Conservation (phyloP, 1,140 invertebrate genomes). For the Pogonus chalceus region DNA sequence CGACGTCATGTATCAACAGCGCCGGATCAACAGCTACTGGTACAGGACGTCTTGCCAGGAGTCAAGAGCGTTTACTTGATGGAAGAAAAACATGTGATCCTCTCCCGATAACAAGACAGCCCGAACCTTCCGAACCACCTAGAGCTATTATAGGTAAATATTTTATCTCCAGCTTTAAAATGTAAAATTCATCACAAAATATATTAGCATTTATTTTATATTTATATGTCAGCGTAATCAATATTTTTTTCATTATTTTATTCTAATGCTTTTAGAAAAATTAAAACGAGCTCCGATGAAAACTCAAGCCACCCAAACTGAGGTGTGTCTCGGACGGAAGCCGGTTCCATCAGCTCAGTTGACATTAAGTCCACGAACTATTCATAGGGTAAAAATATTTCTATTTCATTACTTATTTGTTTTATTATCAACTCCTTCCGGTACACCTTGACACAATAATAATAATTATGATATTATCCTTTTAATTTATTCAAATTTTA, state of each 20-base stretch:
- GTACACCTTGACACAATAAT: constrained; percentile 41
- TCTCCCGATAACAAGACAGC: constrained; percentile 36
- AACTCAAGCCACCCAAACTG: constrained; percentile 87
- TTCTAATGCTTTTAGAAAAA: constrained; percentile 49
- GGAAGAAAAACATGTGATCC: constrained; percentile 43
- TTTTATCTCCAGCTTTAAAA: not conserved
- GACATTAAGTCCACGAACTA: constrained; percentile 55
- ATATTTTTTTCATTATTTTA: not conserved
- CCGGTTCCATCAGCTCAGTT: constrained; percentile 58
- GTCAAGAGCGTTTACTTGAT: constrained; percentile 59
- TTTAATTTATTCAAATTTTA: too few relatives aligned
- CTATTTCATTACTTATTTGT: not conserved
- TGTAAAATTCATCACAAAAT: not conserved
- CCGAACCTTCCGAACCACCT: constrained; percentile 20
- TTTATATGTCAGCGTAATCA: constrained; percentile 34
- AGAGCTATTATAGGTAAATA: not conserved
- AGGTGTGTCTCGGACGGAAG: constrained; percentile 57
- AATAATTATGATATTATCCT: not conserved
- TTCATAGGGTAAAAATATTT: constrained; percentile 1
- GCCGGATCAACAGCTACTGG: constrained; percentile 41
- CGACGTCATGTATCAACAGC: constrained; percentile 14
- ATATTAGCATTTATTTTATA: not conserved
- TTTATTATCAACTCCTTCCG: not conserved
- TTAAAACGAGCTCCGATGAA: constrained; percentile 78
- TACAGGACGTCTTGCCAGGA: constrained; percentile 42